Conservation (phyloP, 1,140 invertebrate species). For the Melitaea cinxia region DNA sequence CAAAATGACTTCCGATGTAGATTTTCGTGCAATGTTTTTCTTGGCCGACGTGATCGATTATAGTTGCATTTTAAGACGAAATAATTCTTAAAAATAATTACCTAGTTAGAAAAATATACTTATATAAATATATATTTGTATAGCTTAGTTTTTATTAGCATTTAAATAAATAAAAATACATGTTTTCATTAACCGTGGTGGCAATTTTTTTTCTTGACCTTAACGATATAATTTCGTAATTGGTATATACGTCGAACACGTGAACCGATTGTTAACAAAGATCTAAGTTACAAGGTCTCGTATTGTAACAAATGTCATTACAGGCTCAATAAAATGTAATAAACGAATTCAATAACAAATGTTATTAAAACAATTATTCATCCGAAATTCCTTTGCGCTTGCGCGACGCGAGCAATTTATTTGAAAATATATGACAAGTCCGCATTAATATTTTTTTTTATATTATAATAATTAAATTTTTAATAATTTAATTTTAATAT, state of each 20-base stretch:
- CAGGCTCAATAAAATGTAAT: slow-evolving; percentile 51
- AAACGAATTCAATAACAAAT: slow-evolving; percentile 39
- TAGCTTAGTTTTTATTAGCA: slow-evolving; percentile 18
- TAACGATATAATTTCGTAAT: slow-evolving; percentile 61
- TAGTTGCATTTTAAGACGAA: background rate
- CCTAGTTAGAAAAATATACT: background rate
- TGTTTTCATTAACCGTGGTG: slow-evolving; percentile 24
- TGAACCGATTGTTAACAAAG: slow-evolving; percentile 64
- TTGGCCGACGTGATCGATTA: background rate
- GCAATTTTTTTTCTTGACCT: slow-evolving; percentile 53
- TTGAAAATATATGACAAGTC: background rate
- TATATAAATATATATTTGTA: background rate
- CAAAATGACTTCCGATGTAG: slow-evolving; percentile 5
- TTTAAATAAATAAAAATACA: slow-evolving; percentile 36
- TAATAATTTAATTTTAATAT: too few species aligned
- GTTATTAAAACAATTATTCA: slow-evolving; percentile 25
- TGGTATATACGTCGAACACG: slow-evolving; percentile 58
- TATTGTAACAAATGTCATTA: slow-evolving; percentile 67
- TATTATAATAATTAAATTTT: too few species aligned
- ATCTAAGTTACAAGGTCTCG: slow-evolving; percentile 65
- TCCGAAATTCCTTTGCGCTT: slow-evolving; percentile 22
- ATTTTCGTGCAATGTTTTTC: slow-evolving; percentile 3
- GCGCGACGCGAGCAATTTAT: background rate
- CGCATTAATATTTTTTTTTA: background rate
- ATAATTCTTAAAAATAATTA: slow-evolving; percentile 4